These are phyloP conservation scores for Amniataba percoides DNA, from an alignment of 2,797 vertebrate species.

Conservation along the genomic window DNA sequence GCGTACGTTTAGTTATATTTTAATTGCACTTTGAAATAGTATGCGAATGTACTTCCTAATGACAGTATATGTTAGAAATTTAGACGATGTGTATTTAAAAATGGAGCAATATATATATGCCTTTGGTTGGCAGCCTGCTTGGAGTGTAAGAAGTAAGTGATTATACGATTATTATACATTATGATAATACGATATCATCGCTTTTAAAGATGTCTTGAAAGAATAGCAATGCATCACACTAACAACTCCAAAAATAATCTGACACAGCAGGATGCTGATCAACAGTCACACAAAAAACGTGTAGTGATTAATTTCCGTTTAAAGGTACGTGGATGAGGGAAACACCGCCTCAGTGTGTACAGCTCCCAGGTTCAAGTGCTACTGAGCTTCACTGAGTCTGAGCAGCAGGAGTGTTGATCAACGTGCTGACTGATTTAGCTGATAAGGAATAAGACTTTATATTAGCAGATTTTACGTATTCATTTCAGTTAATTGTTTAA, in stretches of 20 bases:
- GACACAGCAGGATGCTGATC: neutral
- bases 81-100: neutral
- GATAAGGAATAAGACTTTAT: constrained; percentile 5
- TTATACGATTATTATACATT: neutral
- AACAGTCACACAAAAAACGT: too few species aligned
- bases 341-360: neutral
- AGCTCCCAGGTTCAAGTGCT: neutral
- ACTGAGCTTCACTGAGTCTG: neutral
- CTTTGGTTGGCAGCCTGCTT: too few species aligned
- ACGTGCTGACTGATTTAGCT: constrained; percentile 9
- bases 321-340: neutral
- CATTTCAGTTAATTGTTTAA: neutral
- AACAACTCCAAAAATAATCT: neutral
- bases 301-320: neutral
- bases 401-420: neutral
- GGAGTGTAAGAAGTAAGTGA: too few species aligned
- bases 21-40: too few species aligned
- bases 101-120: too few species aligned
- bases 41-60: neutral
- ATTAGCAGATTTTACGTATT: neutral
- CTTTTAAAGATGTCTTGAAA: neutral
- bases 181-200: neutral
- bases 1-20: too few species aligned
- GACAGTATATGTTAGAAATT: neutral
- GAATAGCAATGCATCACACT: neutral